Percentiles rank a stretch among this genome's conserved stretches.
These are phyloP conservation scores for Nothobranchius kuhntae DNA, from an alignment of 2,113 vertebrate genomes.

Conservation along the genomic window DNA sequence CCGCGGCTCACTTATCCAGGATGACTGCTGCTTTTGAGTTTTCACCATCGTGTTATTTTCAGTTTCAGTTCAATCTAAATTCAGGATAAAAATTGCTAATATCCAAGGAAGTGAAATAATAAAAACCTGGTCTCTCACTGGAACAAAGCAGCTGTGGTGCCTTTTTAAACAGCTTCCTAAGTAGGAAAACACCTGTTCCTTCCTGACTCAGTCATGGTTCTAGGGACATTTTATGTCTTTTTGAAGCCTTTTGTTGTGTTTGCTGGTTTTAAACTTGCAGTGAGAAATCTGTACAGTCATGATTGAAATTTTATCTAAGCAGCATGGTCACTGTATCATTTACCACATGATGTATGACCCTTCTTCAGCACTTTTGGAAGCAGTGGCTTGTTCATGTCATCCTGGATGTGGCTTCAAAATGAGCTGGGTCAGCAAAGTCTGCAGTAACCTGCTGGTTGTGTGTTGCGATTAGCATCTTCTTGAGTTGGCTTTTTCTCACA, in stretches of 20 bases:
- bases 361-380: conserved; percentile 77
- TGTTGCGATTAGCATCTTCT: conserved; percentile 55
- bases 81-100: background rate
- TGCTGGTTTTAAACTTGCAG: conserved; percentile 28
- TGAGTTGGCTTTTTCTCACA: conserved; percentile 40
- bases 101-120: conserved; percentile 7
- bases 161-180: conserved; percentile 54
- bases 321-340: conserved; percentile 61
- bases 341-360: conserved; percentile 65
- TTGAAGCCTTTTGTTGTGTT: conserved; percentile 11
- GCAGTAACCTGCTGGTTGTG: conserved; percentile 60
- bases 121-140: conserved; percentile 20
- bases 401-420: conserved; percentile 71
- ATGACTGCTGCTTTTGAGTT: conserved; percentile 8
- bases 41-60: conserved; percentile 15
- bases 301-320: conserved; percentile 56
- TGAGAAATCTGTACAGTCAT: conserved; percentile 55
- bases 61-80: conserved; percentile 1
- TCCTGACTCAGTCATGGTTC: background rate
- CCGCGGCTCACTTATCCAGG: conserved; percentile 29
- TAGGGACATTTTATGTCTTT: conserved; percentile 13
- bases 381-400: conserved; percentile 67
- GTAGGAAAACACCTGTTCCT: conserved; percentile 51
- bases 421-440: conserved; percentile 67
- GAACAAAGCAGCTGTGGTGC: conserved; percentile 43